Evolutionary conservation across 2,888 invertebrate species (phyloP), one percentile per base, ranked within the genome.

Genomic region (Antheraea yamamai): DNA sequence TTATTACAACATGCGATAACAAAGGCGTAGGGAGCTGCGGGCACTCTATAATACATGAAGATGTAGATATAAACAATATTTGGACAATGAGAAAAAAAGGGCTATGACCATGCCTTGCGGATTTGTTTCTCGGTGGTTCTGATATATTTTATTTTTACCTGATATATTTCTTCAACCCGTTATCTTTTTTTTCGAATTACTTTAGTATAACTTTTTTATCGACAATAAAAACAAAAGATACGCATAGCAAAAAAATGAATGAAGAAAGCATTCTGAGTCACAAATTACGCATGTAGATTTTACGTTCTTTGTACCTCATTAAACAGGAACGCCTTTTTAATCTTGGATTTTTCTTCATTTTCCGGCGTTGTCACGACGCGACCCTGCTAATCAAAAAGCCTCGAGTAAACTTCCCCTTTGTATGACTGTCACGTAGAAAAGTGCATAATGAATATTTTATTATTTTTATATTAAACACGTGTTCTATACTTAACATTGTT

Each of bases 291-390:
- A 66, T 26, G 64, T 30, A 26, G 30, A 16, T 66, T 26, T 18
- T 66, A 4, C 7, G 30, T 20, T 66, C 64, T 16, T 12, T 66
- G 30, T 66, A 66, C 70, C 0, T 39, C 70, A 70, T 39, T 39
- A 39, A 30, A 20, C 20, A 61, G 39, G n/a, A 18, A 73, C 23
- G 30, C 68, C 20, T 52, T 90, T 90, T 90, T 90, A 89, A 90
- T 91, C 89, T 87, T 80, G 79, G 79, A 81, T 84, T 84, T 85
- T 84, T 83, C 82, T 82, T 76, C 77, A 83, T 82, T 86, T 85
- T 83, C 81, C 81, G 79, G 83, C 85, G 83, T 80, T 81, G 35
- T 39, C 35, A 39, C 35, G 83, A 80, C 82, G 79, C 78, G 80
- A 76, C 78, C 78, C 77, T 78, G 80, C 86, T 88, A 86, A 89